A percentile compares a stretch with the other conserved stretches of the same genome.
Conservation (phyloP, 2,888 invertebrate genomes). For the Caenorhabditis zanzibari region DNA sequence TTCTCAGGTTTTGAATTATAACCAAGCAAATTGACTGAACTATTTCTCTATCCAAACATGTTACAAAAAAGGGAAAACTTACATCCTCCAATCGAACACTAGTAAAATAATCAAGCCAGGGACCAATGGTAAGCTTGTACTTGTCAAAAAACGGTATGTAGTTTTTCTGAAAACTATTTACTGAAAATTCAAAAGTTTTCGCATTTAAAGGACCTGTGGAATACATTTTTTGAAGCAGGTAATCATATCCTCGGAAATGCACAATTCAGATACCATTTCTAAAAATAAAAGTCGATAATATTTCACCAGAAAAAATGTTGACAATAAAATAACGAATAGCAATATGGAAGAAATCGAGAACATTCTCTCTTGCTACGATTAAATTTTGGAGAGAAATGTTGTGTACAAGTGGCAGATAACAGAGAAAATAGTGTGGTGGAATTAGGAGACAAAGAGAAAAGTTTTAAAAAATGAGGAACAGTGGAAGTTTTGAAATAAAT, state of each 20-base stretch:
- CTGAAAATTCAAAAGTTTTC: background rate
- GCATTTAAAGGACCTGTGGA: background rate
- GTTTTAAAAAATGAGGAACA: no score
- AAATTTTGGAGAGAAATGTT: no score
- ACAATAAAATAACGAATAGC: background rate
- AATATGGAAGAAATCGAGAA: background rate
- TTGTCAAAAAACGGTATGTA: background rate
- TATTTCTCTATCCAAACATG: background rate
- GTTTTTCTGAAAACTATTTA: background rate
- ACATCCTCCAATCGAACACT: background rate
- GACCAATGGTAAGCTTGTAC: background rate
- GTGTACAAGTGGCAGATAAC: no score
- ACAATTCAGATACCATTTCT: background rate
- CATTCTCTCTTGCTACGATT: no score
- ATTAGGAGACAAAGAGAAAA: no score
- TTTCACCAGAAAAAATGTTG: no score
- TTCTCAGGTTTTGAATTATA: background rate
- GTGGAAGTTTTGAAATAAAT: no score
- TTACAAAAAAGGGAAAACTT: background rate
- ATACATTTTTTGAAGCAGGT: background rate
- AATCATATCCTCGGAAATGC: background rate
- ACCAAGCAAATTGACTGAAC: background rate
- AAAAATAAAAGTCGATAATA: background rate
- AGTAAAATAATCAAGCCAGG: background rate
- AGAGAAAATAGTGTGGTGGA: no score